Conservation (phyloP, 2,113 vertebrate species). For the Phyllopteryx taeniolatus region DNA sequence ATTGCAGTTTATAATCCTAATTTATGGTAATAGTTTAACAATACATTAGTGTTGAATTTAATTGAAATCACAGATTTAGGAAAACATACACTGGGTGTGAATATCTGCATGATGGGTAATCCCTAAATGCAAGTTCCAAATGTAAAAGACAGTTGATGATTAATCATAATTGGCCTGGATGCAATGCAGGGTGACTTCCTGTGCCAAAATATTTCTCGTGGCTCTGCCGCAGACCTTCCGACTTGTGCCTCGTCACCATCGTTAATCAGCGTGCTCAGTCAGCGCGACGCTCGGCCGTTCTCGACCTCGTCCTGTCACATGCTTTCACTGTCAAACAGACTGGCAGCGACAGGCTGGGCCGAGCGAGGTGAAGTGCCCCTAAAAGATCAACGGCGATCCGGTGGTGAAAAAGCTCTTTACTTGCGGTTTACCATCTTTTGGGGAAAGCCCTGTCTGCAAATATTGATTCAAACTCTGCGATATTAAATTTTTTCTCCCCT, state of each 20-base stretch:
- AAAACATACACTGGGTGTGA: neutral
- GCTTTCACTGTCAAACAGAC: conserved; percentile 31
- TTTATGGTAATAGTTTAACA: too few species aligned
- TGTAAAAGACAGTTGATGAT: neutral
- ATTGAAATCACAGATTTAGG: too few species aligned
- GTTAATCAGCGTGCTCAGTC: conserved; percentile 41
- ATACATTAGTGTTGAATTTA: too few species aligned
- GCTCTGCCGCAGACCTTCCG: conserved; percentile 26
- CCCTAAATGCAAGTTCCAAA: neutral
- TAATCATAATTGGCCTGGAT: neutral
- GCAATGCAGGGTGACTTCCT: conserved; percentile 1
- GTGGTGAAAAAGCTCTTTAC: neutral
- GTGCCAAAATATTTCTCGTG: conserved; percentile 19
- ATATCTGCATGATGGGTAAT: neutral
- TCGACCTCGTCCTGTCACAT: conserved; percentile 51
- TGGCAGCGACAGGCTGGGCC: conserved; percentile 31
- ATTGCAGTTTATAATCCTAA: too few species aligned
- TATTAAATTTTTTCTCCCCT: conserved; percentile 15
- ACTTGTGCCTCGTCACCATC: conserved; percentile 21
- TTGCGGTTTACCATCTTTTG: neutral
- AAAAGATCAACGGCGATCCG: conserved; percentile 32
- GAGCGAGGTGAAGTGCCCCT: conserved; percentile 47
- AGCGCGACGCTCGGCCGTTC: conserved; percentile 29
- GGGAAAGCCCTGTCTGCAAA: neutral
- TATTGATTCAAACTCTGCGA: neutral